phyloP scores from a whole-genome alignment of 2,113 vertebrate species.

The Perognathus longimembris region DNA sequence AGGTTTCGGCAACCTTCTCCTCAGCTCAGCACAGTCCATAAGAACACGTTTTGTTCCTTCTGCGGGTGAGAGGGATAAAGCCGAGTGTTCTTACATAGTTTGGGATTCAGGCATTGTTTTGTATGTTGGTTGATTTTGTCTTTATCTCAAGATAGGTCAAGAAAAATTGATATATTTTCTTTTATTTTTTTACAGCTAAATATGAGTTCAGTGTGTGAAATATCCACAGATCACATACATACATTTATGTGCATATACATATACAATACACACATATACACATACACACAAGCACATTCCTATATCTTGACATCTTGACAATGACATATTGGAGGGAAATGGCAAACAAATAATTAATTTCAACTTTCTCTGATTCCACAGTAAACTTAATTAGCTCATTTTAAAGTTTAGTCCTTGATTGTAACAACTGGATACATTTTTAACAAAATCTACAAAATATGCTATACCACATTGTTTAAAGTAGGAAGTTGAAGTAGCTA shows the following conservation, averaged over 20 bases:
- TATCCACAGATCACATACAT: neutral
- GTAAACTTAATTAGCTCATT: neutral
- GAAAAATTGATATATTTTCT: conserved; percentile 3
- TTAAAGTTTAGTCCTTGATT: neutral
- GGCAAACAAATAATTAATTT: neutral
- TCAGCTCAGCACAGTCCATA: no score
- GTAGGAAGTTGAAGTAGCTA: neutral
- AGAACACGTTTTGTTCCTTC: no score
- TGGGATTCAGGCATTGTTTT: no score
- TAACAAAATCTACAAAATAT: neutral
- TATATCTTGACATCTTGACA: neutral
- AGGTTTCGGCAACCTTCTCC: no score
- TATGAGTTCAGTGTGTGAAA: neutral
- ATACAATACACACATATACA: neutral
- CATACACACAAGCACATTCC: neutral
- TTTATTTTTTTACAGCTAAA: neutral
- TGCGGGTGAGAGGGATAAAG: no score
- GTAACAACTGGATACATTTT: neutral
- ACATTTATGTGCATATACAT: neutral
- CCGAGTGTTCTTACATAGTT: no score
- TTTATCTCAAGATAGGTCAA: conserved; percentile 25
- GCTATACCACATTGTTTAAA: neutral
- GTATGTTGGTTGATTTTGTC: conserved; percentile 2
- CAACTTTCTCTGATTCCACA: neutral
- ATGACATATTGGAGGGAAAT: neutral